These are phyloP conservation scores for Listrodromus nycthemerus DNA, from an alignment of 2,888 invertebrate species.

Conservation along the genomic window DNA sequence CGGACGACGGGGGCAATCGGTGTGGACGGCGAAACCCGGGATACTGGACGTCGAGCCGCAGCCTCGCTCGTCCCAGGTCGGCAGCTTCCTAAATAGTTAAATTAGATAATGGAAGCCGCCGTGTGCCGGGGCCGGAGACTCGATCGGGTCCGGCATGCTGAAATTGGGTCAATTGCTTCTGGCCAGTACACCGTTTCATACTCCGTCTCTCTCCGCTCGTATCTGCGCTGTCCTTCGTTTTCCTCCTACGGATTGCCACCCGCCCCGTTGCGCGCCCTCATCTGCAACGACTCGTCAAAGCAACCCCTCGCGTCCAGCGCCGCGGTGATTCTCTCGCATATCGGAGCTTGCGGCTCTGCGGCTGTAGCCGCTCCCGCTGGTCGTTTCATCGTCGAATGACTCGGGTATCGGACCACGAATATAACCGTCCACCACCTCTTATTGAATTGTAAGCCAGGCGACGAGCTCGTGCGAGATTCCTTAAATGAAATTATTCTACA, in stretches of 20 bases:
- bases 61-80: constrained; percentile 42
- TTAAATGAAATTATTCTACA: constrained; percentile 53
- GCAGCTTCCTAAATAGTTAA: constrained; percentile 78
- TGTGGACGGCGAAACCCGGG: constrained; percentile 38
- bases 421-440: constrained; percentile 53
- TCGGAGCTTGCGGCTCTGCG: background rate
- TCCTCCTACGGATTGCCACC: constrained; percentile 43
- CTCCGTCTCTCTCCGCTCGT: constrained; percentile 61
- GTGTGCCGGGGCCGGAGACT: constrained; percentile 47
- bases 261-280: constrained; percentile 50
- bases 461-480: constrained; percentile 27
- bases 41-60: constrained; percentile 16
- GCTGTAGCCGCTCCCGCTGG: background rate
- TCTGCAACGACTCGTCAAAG: constrained; percentile 64
- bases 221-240: constrained; percentile 48
- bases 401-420: constrained; percentile 25
- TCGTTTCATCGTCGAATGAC: constrained; percentile 43
- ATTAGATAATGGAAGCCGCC: constrained; percentile 76
- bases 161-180: constrained; percentile 81
- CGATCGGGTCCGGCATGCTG: constrained; percentile 68
- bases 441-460: constrained; percentile 52
- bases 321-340: constrained; percentile 39
- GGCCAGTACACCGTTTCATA: constrained; percentile 55
- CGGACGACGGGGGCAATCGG: constrained; percentile 19
- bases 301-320: constrained; percentile 57